Base-by-base conservation (phyloP, 2,888 invertebrate species). In the Andrena praecox region DNA sequence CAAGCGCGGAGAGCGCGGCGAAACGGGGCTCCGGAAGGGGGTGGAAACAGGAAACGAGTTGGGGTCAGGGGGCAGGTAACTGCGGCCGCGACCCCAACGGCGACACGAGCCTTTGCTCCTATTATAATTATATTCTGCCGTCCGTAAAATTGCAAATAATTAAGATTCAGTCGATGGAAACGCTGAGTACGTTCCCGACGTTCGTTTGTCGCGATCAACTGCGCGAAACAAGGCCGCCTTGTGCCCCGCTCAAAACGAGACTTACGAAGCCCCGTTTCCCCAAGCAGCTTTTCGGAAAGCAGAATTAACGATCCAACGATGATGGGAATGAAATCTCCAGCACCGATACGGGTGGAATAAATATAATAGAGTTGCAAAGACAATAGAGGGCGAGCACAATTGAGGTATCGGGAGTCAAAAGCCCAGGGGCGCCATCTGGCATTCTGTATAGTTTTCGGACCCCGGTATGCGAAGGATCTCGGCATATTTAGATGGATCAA, bases 71-170 rank as follows among this genome's bases (percentile, higher is more conserved):
- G 87, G 89, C 87, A 91, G 86, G 87, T 87, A 89, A 91, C 90
- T 89, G 84, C 88, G 87, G 84, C 87, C 85, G 87, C 90, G 89
- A 92, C 90, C 90, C 90, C 90, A 56, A 87, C 90, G 89, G 90
- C 89, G 90, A 87, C 82, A 86, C 82, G 87, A 91, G 87, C 89
- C 90, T 91, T 92, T 89, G 89, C 91, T 89, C 89, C 89, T 87
- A 90, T 91, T 90, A 91, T 93, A 93, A 93, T 93, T 92, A 91
- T 89, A 92, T 91, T 90, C 86, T 87, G 83, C 90, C 89, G 90
- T 85, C 91, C 90, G 90, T 91, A 90, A 93, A 93, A 93, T 91
- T 91, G 89, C 90, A 92, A 93, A 93, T 91, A 92, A 92, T 92
- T 93, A 91, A 89, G 91, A 91, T 87, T 90, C 90, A 90, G 91